A percentile compares a stretch with the other conserved stretches of the same genome.
Evolutionary conservation across 2,113 vertebrate genomes (phyloP).

Genomic region (Egretta garzetta): DNA sequence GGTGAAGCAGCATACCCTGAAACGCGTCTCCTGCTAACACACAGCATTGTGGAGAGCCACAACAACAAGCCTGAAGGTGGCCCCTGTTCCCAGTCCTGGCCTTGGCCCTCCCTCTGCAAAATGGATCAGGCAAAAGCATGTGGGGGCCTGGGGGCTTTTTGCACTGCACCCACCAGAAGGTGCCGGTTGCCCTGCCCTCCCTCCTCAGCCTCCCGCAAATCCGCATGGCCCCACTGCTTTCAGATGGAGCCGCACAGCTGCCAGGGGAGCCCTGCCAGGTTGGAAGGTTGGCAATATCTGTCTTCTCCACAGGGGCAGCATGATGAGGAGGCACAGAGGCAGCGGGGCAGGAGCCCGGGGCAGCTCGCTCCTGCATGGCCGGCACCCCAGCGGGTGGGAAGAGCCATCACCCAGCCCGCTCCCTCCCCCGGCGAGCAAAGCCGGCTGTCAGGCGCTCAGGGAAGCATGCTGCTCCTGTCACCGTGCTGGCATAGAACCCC

Average conservation of each 20-base stretch:
- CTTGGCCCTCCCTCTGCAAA: neutral
- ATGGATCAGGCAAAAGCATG: neutral
- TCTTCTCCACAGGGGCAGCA: neutral
- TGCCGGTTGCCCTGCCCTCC: neutral
- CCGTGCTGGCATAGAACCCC: neutral
- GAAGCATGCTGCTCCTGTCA: rapidly evolving
- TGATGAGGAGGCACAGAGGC: rapidly evolving
- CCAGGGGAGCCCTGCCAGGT: neutral
- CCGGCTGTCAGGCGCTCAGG: rapidly evolving
- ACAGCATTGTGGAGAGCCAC: neutral
- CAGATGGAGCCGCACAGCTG: neutral
- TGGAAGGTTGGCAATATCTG: neutral
- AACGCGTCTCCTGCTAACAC: neutral
- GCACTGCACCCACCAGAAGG: neutral
- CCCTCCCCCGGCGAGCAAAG: neutral
- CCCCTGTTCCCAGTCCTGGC: neutral
- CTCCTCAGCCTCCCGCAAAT: neutral
- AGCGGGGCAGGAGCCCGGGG: rapidly evolving
- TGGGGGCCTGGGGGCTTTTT: neutral
- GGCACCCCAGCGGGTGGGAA: rapidly evolving
- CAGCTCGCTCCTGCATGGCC: rapidly evolving
- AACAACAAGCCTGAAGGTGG: neutral
- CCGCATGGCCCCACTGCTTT: neutral
- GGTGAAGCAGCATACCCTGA: neutral
- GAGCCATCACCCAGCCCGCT: rapidly evolving